Base-by-base conservation (phyloP, 2,113 vertebrate genomes). In the Cryptomyrus ogoouensis region DNA sequence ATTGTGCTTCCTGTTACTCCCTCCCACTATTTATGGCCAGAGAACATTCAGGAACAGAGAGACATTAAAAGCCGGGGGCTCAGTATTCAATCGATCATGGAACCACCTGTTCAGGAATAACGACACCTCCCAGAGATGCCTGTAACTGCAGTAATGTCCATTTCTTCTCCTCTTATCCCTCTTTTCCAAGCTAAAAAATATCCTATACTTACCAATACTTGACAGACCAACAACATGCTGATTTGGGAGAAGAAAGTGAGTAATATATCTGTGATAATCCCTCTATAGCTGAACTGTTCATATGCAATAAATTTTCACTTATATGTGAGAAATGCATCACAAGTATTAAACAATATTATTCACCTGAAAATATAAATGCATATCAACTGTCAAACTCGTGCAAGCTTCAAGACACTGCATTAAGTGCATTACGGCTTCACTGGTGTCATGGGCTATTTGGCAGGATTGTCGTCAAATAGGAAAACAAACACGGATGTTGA, bases 31-130 rank as follows among this genome's bases (percentile, higher is more conserved):
- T 87, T 46, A 47, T 52, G 85, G 47, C 4, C 24, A 87, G 85
- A 87, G 85, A 87, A 52, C 49, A 35, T 31, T 31, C 85, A 87
- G 85, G n/a, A 27, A 52, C 47, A 52, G 49, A 87, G 27, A 87
- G 47, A 46, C 85, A 49, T n/a, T 52, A 17, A 52, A 84, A 46
- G 83, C 83, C 39, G 19, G 21, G 44, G 83, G 83, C 83, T 84
- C 83, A 46, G 83, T n/a, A 84, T 84, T 44, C 83, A 84, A 84
- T 84, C 42, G 83, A 84, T 84, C n/a, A 7, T 47, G 44, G 83
- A 84, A 52, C 49, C 85, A 87, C 47, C 85, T 87, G 49, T 47
- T 46, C n/a, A 35, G 19, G 47, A 49, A 87, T 87, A 87, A 87
- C 52, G 53, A 35, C 85, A 49, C 49, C 8, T 87, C n/a, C 31